phyloP scores from a whole-genome alignment of 2,113 vertebrate genomes.

The Bufo bufo region DNA sequence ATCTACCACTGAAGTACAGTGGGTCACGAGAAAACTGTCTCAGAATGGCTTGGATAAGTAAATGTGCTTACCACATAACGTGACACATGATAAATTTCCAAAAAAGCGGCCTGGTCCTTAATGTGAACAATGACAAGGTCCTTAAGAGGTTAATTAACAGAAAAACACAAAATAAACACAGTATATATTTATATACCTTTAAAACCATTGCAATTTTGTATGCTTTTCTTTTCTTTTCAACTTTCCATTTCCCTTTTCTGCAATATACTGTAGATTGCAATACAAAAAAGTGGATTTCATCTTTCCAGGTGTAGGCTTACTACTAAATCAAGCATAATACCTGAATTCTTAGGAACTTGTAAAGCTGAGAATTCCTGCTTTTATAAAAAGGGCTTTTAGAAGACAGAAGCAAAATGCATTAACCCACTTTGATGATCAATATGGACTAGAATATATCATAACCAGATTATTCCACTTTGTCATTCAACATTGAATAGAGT shows the following conservation, averaged over 20 bases:
- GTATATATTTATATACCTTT: too few species aligned
- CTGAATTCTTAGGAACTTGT: constrained; percentile 18
- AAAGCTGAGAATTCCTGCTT: constrained; percentile 26
- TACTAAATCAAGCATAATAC: constrained; percentile 9
- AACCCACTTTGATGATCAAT: not conserved
- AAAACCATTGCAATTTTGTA: not conserved
- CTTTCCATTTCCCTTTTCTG: not conserved
- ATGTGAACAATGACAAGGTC: too few species aligned
- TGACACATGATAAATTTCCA: too few species aligned
- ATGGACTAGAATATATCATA: not conserved
- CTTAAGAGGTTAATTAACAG: too few species aligned
- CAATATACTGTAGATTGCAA: not conserved
- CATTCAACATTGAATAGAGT: not conserved
- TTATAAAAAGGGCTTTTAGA: constrained; percentile 33
- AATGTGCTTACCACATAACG: too few species aligned
- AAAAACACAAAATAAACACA: too few species aligned
- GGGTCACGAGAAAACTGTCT: too few species aligned
- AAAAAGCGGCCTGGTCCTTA: too few species aligned
- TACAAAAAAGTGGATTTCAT: not conserved
- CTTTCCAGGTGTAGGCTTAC: not conserved
- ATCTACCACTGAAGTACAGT: too few species aligned
- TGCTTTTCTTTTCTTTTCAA: not conserved
- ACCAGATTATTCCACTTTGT: not conserved
- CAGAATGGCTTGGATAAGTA: too few species aligned
- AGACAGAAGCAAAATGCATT: constrained; percentile 33